Evolutionary conservation across 1,140 invertebrate species (phyloP).

Genomic region (Drosophila repleta): DNA sequence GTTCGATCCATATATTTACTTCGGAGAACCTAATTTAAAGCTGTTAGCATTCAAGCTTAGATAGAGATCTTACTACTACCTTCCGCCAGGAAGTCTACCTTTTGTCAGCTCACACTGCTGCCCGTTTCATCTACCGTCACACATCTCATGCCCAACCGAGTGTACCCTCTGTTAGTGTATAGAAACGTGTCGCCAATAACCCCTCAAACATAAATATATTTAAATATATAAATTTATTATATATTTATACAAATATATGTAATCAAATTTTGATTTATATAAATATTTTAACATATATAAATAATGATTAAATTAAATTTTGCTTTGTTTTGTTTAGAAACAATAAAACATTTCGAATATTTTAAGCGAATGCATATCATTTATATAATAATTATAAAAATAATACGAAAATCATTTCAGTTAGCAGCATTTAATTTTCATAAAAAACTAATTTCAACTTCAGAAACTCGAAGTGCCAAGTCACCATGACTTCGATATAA

Average conservation of each 20-base stretch:
- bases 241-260: constrained; percentile 61
- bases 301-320: constrained; percentile 57
- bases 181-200: constrained; percentile 53
- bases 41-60: no score
- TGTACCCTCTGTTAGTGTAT: constrained; percentile 6
- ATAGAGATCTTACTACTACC: no score
- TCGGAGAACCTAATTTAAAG: no score
- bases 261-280: constrained; percentile 72
- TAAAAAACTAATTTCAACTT: constrained; percentile 6
- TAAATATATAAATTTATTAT: constrained; percentile 41
- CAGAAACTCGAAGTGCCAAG: constrained; percentile 20
- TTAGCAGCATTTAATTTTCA: constrained; percentile 3
- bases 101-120: no score
- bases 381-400: constrained; percentile 8
- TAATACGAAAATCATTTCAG: constrained; percentile 1
- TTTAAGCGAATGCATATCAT: constrained; percentile 2
- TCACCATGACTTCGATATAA: constrained; percentile 46
- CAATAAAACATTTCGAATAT: constrained; percentile 22
- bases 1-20: no score
- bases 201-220: constrained; percentile 41
- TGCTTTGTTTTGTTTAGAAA: neutral
- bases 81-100: no score
- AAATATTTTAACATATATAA: constrained; percentile 66
- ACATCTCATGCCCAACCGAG: neutral
- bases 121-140: neutral